Evolutionary conservation across 2,113 vertebrate genomes (phyloP), one percentile per base, ranked within the genome.

Genomic region (Aviceda subcristata): DNA sequence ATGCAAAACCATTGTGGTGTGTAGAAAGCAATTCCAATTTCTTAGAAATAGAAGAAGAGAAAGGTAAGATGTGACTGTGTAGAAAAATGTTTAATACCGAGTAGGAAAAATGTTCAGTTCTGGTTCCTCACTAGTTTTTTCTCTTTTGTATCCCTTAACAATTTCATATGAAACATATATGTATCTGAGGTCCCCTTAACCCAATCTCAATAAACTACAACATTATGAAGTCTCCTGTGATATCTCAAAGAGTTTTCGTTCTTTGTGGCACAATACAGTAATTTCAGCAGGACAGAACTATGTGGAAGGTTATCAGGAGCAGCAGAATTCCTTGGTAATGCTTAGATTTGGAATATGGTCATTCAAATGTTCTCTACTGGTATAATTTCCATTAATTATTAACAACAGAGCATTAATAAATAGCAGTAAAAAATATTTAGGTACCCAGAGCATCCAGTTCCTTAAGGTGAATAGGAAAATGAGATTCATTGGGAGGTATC

Each of bases 121-220:
- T 56, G 38, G 19, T 1, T 72, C 5, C 0, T 39, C 38, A 56
- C 1, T 0, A 7, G 12, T 34, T 45, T 41, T 67, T 41, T 15
- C 4, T 66, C 11, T 29, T 76, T 45, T 51, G 1, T 38, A 41
- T 34, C 12, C 20, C 5, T 10, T 69, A 81, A 8, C 3, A 71
- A 43, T 48, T 88, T 88, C 19, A 72, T 57, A 63, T 16, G 13
- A 75, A 34, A 8, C 4, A 20, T 46, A 32, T 56, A 9, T 23
- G 13, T 13, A 9, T 34, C 6, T 56, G 12, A 62, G 26, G 6
- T 51, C 10, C 10, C 7, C 20, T 67, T 23, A 67, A 38, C 34
- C 15, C 34, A 57, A 2, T 26, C 19, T 56, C 7, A 22, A 20
- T 29, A 67, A 53, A 29, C 5, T n/a, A 20, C 7, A 32, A 36